A percentile compares a stretch with the other conserved stretches of the same genome.
Conservation (phyloP, 2,113 vertebrate species). For the Phylloscopus whistleri region DNA sequence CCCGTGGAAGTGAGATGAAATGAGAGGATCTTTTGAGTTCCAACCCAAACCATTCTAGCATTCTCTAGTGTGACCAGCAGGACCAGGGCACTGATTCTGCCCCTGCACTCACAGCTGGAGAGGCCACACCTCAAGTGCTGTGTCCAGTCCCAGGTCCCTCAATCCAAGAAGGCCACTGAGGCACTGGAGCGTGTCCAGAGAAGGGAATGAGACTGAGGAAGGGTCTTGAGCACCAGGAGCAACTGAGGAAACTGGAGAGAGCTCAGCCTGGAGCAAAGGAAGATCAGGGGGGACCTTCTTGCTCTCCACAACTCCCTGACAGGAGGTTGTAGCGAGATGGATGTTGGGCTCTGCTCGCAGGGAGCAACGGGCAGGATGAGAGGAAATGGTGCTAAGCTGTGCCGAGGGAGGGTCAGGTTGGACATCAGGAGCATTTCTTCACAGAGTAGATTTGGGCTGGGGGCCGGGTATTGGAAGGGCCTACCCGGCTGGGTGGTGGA, state of each 20-base stretch:
- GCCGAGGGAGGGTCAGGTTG: background rate
- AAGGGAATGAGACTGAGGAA: background rate
- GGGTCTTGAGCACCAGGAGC: background rate
- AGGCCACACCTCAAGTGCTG: background rate
- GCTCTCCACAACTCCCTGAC: background rate
- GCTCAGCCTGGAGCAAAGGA: background rate
- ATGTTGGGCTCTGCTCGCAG: background rate
- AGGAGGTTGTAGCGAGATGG: background rate
- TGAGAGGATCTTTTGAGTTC: background rate
- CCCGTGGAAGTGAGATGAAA: accelerated
- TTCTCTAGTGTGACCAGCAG: background rate
- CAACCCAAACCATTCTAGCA: background rate
- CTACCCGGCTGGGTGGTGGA: background rate
- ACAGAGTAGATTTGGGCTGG: background rate
- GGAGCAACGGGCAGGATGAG: too few species aligned
- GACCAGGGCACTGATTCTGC: background rate
- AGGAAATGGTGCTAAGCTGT: background rate
- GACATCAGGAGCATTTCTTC: background rate
- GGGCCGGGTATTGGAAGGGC: background rate
- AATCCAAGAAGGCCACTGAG: background rate
- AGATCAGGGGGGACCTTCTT: background rate
- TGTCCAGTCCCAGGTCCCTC: background rate
- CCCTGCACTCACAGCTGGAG: background rate
- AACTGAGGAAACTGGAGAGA: background rate
- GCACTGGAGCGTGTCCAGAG: accelerated